phyloP scores from a whole-genome alignment of 1,140 invertebrate genomes.

The Diachasma alloeum region DNA sequence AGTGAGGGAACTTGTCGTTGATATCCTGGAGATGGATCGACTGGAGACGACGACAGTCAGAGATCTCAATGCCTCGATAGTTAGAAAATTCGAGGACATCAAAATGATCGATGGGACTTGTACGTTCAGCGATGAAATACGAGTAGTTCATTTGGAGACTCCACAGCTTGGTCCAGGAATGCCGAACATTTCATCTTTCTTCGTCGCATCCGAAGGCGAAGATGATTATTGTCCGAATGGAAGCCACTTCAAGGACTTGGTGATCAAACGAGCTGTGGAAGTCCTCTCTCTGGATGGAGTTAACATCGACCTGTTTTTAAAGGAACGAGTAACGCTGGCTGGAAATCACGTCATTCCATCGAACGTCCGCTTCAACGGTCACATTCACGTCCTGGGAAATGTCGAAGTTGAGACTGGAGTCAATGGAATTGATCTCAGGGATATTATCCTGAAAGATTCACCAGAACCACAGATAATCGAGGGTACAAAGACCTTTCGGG shows the following conservation, averaged over 20 bases:
- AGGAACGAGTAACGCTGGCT: conserved; percentile 40
- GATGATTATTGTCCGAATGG: conserved; percentile 37
- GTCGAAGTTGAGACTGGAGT: conserved; percentile 29
- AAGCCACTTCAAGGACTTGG: conserved; percentile 40
- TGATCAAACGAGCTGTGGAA: conserved; percentile 32
- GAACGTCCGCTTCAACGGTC: conserved; percentile 42
- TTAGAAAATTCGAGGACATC: conserved; percentile 37
- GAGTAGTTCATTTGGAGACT: conserved; percentile 35
- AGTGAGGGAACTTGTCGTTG: conserved; percentile 13
- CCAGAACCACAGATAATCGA: conserved; percentile 38
- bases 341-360: conserved; percentile 39
- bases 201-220: background rate
- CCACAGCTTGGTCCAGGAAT: conserved; percentile 10
- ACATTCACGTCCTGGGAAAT: conserved; percentile 38
- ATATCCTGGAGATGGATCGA: conserved; percentile 18
- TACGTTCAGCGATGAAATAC: conserved; percentile 35
- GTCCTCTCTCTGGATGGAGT: conserved; percentile 41
- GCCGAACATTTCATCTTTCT: conserved; percentile 37
- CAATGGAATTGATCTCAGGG: conserved; percentile 39
- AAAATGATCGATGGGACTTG: conserved; percentile 30
- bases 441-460: conserved; percentile 40
- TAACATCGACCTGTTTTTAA: conserved; percentile 42
- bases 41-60: conserved; percentile 39
- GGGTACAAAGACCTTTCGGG: conserved; percentile 42
- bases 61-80: conserved; percentile 40